Base-by-base conservation (phyloP, 2,113 vertebrate species). In the Brachypodius melanocephalos region DNA sequence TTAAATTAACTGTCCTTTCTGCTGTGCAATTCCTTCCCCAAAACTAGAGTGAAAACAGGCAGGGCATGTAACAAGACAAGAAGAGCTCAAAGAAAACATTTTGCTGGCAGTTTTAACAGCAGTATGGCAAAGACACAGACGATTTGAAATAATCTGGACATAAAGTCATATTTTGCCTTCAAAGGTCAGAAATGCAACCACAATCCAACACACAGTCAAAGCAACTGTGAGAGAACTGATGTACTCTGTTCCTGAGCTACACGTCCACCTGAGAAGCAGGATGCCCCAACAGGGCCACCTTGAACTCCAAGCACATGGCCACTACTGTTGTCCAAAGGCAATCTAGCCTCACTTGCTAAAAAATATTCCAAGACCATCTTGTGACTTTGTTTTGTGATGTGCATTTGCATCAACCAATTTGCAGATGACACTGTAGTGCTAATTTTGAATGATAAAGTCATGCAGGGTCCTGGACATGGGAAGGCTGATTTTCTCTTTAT, bases 291-390 rank as follows among this genome's bases (percentile, higher is more conserved):
- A 5, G 15, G 38, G 22, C 34, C 3, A 40, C 45, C 42, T 54
- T 67, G 48, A 43, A 42, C 57, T 46, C 9, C 34, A 32, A 45
- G 13, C 2, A 4, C 6, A 45, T 0, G 1, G 46, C 22, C 8
- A 36, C 34, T 19, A 15, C 26, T 0, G 0, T 2, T 9, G 12
- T 14, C 46, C 69, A 49, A 29, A 76, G 43, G 51, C 12, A 81
- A 81, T 31, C 40, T 46, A 87, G 36, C 62, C 29, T 61, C 15
- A 17, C 32, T 24, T 34, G 46, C 54, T 32, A 25, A 84, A 20
- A 17, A 54, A 2, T 25, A 24, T 62, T 71, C 78, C 57, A 58
- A 81, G 43, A 71, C 15, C 5, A 9, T 14, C 40, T 75, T 31
- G 42, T 2, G 13, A 21, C 29, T 71, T 63, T 13, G 12, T 43